Conservation (phyloP, 1,140 invertebrate species). For the Conus betulinus region DNA sequence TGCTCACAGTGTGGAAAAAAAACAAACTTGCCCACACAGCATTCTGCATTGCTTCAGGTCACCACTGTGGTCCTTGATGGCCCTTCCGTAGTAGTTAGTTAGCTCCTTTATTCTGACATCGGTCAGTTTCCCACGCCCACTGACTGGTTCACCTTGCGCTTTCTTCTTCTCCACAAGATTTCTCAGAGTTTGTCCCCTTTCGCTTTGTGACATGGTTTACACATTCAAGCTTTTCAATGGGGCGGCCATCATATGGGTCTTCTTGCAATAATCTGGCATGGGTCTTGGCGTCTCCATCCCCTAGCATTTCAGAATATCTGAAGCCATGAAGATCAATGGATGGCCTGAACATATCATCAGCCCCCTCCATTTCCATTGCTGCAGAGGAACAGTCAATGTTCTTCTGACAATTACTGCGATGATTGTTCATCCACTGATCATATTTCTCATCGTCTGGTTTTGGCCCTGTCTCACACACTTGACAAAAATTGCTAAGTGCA, state of each 20-base stretch:
- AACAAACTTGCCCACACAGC: conserved; percentile 19
- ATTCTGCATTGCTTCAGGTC: no score
- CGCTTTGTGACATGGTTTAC: conserved; percentile 32
- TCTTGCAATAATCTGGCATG: not conserved
- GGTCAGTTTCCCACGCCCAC: conserved; percentile 19
- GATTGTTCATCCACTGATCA: not conserved
- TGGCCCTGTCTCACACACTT: not conserved
- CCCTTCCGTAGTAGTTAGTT: no score
- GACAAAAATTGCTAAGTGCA: conserved; percentile 4
- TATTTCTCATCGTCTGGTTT: not conserved
- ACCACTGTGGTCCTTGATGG: no score
- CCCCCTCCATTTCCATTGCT: conserved; percentile 26
- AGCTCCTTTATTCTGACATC: not conserved
- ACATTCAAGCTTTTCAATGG: conserved; percentile 24
- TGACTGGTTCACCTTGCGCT: not conserved
- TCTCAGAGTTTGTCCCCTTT: conserved; percentile 15
- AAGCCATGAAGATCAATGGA: not conserved
- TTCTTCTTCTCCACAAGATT: conserved; percentile 20
- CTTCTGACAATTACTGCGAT: not conserved
- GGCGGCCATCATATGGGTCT: conserved; percentile 20
- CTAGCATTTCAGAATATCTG: conserved; percentile 21
- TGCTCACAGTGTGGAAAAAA: not conserved
- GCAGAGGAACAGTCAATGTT: conserved; percentile 7
- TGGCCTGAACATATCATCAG: no score
- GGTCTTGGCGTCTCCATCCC: conserved; percentile 31